Evolutionary conservation across 1,140 invertebrate genomes (phyloP), one percentile per base, ranked within the genome.

Genomic region (Lepidurus packardi): DNA sequence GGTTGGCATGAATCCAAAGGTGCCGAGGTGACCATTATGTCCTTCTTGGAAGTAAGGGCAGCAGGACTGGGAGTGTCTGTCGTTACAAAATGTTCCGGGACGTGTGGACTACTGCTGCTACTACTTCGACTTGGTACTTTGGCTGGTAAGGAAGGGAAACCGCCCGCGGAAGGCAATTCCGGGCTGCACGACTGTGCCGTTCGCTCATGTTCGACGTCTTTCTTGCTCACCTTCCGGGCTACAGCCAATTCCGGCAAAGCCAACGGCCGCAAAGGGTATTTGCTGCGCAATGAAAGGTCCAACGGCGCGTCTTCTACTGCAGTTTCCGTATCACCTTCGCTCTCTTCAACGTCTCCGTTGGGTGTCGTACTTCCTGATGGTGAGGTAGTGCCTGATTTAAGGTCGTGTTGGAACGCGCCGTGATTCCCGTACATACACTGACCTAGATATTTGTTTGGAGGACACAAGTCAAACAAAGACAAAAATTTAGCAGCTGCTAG

Each of bases 231-330:
- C 53, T 65, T 65, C 53, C 53, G 53, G 53, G 53, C 53, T 11
- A 65, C 53, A 9, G 53, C n/a, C 53, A 65, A 9, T 65, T 65
- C 53, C 7, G 53, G 53, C 53, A 65, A 65, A 65, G 53, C 53
- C 53, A 65, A 65, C 53, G 53, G 53, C 53, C 53, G 53, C 53
- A 65, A 65, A 65, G 53, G 53, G 53, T 65, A 65, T 21, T 65
- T 65, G 53, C 53, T 65, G n/a, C 53, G 53, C 53, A 65, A 65
- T 65, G 53, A 65, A 65, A 65, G 53, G 53, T 65, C 53, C 53
- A 65, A 65, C 53, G 53, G 53, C 5, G 53, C 21, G 53, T 65
- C 53, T 21, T 65, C 53, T 13, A 21, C 16, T 13, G 53, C 53
- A n/a, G 13, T 21, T 65, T 65, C 53, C 13, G 53, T n/a, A n/a